These are phyloP conservation scores for Nothoprocta pentlandii DNA, from an alignment of 2,113 vertebrate species.

Conservation along the genomic window DNA sequence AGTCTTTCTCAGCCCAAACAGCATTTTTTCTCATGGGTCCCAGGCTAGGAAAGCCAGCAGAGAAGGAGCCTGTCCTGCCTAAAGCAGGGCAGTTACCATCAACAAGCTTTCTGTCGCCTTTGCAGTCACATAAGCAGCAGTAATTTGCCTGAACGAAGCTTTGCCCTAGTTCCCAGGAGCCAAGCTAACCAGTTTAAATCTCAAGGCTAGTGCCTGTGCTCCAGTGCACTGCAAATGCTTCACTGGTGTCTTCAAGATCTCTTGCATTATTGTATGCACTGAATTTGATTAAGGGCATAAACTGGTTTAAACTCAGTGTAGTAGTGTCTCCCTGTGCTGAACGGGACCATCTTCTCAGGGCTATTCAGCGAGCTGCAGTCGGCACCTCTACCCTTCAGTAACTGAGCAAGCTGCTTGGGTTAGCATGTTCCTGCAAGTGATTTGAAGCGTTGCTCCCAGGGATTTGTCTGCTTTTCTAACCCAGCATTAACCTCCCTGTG, in stretches of 20 bases:
- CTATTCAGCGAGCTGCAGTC: background rate
- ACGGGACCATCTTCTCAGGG: background rate
- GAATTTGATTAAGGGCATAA: background rate
- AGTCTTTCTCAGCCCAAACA: background rate
- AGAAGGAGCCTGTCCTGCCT: background rate
- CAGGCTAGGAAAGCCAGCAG: background rate
- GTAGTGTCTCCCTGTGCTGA: background rate
- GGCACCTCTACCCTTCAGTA: background rate
- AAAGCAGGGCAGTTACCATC: background rate
- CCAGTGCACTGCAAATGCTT: background rate
- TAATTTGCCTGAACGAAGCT: background rate
- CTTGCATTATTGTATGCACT: background rate
- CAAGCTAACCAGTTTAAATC: background rate
- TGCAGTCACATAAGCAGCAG: fast-evolving
- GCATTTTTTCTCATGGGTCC: background rate
- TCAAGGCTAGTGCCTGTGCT: background rate
- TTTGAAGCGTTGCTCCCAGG: background rate
- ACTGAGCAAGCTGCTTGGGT: background rate
- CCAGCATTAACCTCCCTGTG: background rate
- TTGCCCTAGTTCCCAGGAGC: fast-evolving
- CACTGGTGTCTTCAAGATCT: background rate
- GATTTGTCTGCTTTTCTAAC: background rate
- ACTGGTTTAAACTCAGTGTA: background rate
- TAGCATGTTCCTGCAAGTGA: background rate
- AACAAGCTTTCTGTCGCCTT: background rate